Percentiles rank a stretch among this genome's conserved stretches.
Evolutionary conservation across 2,113 vertebrate species (phyloP).

Genomic region (Larimichthys polyactis): DNA sequence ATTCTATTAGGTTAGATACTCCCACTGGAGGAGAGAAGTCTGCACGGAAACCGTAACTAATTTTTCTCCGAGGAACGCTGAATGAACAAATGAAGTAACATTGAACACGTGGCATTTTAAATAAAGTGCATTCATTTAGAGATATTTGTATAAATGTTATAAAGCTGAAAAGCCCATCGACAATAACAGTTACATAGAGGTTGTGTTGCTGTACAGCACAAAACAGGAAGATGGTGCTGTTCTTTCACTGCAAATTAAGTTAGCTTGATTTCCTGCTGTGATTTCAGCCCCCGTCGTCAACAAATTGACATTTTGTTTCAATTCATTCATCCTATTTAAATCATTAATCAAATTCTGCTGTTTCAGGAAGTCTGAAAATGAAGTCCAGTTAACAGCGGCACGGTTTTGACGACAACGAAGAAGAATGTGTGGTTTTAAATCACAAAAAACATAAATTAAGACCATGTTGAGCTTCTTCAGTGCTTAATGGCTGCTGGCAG

Average conservation of each 20-base stretch:
- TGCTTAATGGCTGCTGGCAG: neutral
- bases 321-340: neutral
- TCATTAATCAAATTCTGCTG: neutral
- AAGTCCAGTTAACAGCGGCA: neutral
- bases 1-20: neutral
- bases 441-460: too few species aligned
- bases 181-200: neutral
- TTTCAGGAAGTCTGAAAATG: neutral
- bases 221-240: conserved; percentile 33
- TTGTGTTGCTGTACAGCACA: neutral
- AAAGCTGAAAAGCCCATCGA: neutral
- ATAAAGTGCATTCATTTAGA: neutral
- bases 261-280: neutral
- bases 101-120: neutral
- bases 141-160: neutral
- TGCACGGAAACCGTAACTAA: neutral
- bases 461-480: neutral
- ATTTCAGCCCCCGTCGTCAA: neutral
- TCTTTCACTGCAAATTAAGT: conserved; percentile 3
- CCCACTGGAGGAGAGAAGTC: neutral
- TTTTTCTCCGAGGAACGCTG: neutral
- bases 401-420: too few species aligned
- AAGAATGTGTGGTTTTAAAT: too few species aligned
- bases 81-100: neutral
- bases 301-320: neutral